A percentile compares a stretch with the other conserved stretches of the same genome.
These are phyloP conservation scores for Nasonia longicornis DNA, from an alignment of 1,140 invertebrate species.

Conservation along the genomic window DNA sequence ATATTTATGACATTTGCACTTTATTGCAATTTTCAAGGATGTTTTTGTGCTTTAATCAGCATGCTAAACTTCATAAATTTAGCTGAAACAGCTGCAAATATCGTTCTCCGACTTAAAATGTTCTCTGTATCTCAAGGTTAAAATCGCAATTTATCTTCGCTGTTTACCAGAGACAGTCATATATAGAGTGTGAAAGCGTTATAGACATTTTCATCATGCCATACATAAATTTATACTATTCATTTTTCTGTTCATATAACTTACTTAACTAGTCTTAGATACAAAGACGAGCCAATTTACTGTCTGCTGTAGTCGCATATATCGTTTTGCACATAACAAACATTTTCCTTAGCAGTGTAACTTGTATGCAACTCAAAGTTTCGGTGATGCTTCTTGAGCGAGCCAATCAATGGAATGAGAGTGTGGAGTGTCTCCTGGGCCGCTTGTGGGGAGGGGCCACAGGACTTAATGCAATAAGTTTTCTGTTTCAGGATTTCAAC, in stretches of 20 bases:
- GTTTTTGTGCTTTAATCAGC: background rate
- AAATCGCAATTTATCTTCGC: background rate
- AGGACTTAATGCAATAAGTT: constrained; percentile 49
- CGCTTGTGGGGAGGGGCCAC: background rate
- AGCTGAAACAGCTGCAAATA: background rate
- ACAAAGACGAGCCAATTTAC: background rate
- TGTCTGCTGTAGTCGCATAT: constrained; percentile 24
- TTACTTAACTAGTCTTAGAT: background rate
- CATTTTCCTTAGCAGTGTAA: constrained; percentile 21
- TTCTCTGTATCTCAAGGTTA: background rate
- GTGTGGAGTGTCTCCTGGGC: constrained; percentile 10
- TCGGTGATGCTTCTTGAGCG: constrained; percentile 22
- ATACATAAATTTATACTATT: too few species aligned
- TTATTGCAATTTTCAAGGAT: background rate
- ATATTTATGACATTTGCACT: background rate
- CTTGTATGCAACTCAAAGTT: constrained; percentile 4
- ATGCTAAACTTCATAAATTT: background rate
- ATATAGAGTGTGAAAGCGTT: too few species aligned
- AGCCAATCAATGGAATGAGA: constrained; percentile 11
- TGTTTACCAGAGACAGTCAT: too few species aligned
- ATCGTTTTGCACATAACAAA: constrained; percentile 14
- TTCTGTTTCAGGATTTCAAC: constrained; percentile 66
- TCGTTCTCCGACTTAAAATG: background rate
- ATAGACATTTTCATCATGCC: too few species aligned
- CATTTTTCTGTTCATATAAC: too few species aligned